Evolutionary conservation across 2,888 invertebrate genomes (phyloP).

Genomic region (Agrilus cyanescens): DNA sequence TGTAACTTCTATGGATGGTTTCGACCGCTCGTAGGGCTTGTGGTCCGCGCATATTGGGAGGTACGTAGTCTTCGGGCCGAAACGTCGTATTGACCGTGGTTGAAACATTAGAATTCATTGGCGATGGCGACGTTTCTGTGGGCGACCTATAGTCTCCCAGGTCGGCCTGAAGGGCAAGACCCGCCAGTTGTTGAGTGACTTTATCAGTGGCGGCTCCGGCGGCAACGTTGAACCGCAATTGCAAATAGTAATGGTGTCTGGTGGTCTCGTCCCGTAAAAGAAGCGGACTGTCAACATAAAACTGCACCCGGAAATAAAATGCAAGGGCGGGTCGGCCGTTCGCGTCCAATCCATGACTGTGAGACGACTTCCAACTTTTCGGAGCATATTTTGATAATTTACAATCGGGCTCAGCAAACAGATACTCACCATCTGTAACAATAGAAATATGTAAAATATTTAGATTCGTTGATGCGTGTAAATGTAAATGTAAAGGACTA

Average conservation of each 20-base stretch:
- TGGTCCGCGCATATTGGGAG: slow-evolving; percentile 48
- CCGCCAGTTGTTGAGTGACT: slow-evolving; percentile 69
- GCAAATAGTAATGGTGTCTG: slow-evolving; percentile 87
- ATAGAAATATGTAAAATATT: too few species aligned
- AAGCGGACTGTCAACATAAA: slow-evolving; percentile 85
- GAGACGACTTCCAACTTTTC: slow-evolving; percentile 91
- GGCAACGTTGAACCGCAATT: slow-evolving; percentile 79
- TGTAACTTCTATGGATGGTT: slow-evolving; percentile 69
- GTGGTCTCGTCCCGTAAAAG: slow-evolving; percentile 85
- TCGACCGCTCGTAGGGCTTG: slow-evolving; percentile 49
- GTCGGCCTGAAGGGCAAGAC: slow-evolving; percentile 86
- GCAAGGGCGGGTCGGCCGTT: slow-evolving; percentile 82
- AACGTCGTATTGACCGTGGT: slow-evolving; percentile 42
- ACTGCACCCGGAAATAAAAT: slow-evolving; percentile 84
- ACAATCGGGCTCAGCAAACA: slow-evolving; percentile 89
- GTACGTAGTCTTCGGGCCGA: slow-evolving; percentile 77
- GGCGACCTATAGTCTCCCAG: slow-evolving; percentile 55
- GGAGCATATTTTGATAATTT: slow-evolving; percentile 94
- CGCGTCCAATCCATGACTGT: slow-evolving; percentile 82
- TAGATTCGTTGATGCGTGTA: too few species aligned
- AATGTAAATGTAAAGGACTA: too few species aligned
- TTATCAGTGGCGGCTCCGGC: slow-evolving; percentile 51
- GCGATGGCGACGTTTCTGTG: slow-evolving; percentile 34
- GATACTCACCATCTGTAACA: slow-evolving; percentile 85
- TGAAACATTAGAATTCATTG: slow-evolving; percentile 30